A percentile compares a stretch with the other conserved stretches of the same genome.
Evolutionary conservation across 2,888 invertebrate genomes (phyloP).

Genomic region (Apotomis capreana): DNA sequence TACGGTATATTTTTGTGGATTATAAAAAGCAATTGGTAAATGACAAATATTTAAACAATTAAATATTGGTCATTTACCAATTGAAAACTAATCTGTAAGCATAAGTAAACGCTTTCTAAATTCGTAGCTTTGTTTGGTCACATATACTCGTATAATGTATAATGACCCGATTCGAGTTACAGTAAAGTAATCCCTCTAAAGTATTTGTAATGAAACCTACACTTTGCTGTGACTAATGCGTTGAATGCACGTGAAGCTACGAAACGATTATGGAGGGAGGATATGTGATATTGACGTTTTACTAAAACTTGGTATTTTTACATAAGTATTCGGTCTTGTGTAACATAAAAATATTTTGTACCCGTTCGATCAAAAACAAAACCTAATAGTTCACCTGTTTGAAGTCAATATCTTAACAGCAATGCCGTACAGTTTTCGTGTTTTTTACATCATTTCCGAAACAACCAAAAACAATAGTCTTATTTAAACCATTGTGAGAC

Average conservation of each 20-base stretch:
- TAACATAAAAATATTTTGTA: too few relatives aligned
- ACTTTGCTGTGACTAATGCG: slow-evolving; percentile 46
- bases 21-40: background rate
- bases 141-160: slow-evolving; percentile 13
- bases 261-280: slow-evolving; percentile 13
- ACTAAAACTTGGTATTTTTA: background rate
- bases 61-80: background rate
- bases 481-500: too few relatives aligned
- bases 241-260: slow-evolving; percentile 35
- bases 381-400: too few relatives aligned
- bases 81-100: slow-evolving; percentile 4
- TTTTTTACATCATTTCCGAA: too few relatives aligned
- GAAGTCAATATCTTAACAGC: too few relatives aligned
- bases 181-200: slow-evolving; percentile 31
- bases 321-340: too few relatives aligned
- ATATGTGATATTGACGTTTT: too few relatives aligned
- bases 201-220: slow-evolving; percentile 44
- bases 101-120: slow-evolving; percentile 28
- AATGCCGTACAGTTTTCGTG: too few relatives aligned
- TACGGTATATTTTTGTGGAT: background rate
- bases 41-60: too few relatives aligned
- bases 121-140: slow-evolving; percentile 18
- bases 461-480: too few relatives aligned
- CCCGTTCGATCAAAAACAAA: too few relatives aligned
- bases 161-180: slow-evolving; percentile 26